Evolutionary conservation across 92 coral and sea anemone species (phyloP).

Genomic region (Virgularia gustaviana): DNA sequence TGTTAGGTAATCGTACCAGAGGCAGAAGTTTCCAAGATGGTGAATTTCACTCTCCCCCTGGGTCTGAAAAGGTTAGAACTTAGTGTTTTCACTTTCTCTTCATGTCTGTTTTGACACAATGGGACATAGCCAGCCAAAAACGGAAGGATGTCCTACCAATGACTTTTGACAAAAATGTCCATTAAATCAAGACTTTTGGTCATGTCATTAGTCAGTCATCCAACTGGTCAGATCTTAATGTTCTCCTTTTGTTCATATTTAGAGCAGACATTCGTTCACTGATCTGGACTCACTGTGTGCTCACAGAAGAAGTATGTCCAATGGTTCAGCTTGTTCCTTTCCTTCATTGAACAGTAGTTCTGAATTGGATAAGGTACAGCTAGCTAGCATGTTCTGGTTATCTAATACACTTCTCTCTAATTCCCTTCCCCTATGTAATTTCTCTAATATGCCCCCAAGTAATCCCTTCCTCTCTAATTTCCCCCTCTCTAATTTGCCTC

Average conservation of each 20-base stretch:
- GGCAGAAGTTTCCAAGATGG: slow-evolving; percentile 40
- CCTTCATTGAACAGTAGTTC: slow-evolving; percentile 16
- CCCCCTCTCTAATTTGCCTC: too few species aligned
- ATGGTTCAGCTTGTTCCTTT: slow-evolving; percentile 26
- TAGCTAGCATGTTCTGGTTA: neutral
- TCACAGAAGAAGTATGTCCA: slow-evolving; percentile 11
- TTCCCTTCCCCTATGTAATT: too few species aligned
- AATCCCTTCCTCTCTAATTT: too few species aligned
- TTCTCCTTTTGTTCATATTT: neutral
- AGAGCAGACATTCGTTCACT: slow-evolving; percentile 17
- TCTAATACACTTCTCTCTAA: too few species aligned
- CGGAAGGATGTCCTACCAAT: neutral
- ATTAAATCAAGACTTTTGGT: too few species aligned
- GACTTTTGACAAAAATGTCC: too few species aligned
- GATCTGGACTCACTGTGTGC: slow-evolving; percentile 9
- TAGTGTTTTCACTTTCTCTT: neutral
- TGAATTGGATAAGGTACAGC: slow-evolving; percentile 14
- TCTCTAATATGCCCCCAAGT: too few species aligned
- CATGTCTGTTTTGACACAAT: neutral
- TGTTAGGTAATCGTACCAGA: neutral
- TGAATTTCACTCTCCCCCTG: slow-evolving; percentile 38
- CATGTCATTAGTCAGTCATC: neutral
- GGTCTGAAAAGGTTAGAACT: slow-evolving; percentile 24
- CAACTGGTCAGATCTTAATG: neutral
- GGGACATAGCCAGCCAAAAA: neutral